These are phyloP conservation scores for Leptopilina boulardi DNA, from an alignment of 1,140 invertebrate species.

Conservation along the genomic window DNA sequence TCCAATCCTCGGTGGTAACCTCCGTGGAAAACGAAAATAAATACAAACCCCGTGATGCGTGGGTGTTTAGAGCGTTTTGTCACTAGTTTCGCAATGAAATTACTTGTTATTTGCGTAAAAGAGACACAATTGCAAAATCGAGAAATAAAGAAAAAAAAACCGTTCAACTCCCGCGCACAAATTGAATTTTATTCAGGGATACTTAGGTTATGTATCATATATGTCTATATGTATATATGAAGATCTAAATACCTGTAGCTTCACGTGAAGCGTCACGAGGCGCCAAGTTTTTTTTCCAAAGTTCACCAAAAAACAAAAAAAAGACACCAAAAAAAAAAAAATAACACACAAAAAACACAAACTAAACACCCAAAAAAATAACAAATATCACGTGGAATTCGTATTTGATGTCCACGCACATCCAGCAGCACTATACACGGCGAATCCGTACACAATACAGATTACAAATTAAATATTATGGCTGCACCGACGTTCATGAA, in stretches of 20 bases:
- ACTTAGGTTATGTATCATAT: conserved; percentile 33
- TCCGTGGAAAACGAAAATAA: conserved; percentile 53
- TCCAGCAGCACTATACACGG: conserved; percentile 67
- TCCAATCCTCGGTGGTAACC: neutral
- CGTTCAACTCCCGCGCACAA: conserved; percentile 17
- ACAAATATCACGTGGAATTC: conserved; percentile 60
- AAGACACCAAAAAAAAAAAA: conserved; percentile 51
- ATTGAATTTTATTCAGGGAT: conserved; percentile 35
- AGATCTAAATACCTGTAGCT: conserved; percentile 57
- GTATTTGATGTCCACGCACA: conserved; percentile 62
- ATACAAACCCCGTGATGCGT: conserved; percentile 43
- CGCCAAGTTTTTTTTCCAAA: conserved; percentile 42
- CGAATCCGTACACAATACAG: conserved; percentile 68
- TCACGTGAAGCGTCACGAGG: conserved; percentile 58
- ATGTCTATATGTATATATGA: conserved; percentile 43
- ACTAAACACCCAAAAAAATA: conserved; percentile 55
- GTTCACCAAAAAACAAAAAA: conserved; percentile 54
- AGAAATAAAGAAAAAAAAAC: neutral
- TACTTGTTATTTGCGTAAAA: neutral
- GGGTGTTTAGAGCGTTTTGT: conserved; percentile 39
- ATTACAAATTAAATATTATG: conserved; percentile 71
- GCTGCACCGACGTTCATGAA: conserved; percentile 71
- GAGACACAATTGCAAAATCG: conserved; percentile 29
- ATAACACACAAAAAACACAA: conserved; percentile 54
- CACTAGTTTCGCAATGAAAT: conserved; percentile 36